A percentile compares a stretch with the other conserved stretches of the same genome.
Evolutionary conservation across 2,797 vertebrate genomes (phyloP).

Genomic region (Rhinophrynus dorsalis): DNA sequence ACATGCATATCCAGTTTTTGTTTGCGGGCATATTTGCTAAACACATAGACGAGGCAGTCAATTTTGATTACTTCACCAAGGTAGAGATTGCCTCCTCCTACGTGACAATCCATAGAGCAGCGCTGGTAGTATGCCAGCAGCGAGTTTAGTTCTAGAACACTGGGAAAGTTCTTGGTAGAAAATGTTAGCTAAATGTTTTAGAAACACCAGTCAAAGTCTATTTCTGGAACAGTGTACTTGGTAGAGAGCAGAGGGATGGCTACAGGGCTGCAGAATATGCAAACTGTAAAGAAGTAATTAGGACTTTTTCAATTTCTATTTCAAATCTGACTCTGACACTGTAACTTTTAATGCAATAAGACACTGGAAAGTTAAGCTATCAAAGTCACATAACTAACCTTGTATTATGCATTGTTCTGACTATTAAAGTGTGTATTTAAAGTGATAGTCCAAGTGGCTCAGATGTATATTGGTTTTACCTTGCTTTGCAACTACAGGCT

Average conservation of each 20-base stretch:
- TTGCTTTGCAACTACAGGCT: too few species aligned
- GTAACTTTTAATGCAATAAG: conserved; percentile 36
- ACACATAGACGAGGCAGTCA: conserved; percentile 60
- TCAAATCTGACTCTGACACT: conserved; percentile 10
- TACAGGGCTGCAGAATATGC: conserved; percentile 8
- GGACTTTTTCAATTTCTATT: conserved; percentile 5
- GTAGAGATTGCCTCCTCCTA: conserved; percentile 70
- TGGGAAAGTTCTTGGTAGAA: conserved; percentile 22
- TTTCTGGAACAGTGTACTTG: conserved; percentile 8
- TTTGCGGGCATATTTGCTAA: conserved; percentile 61
- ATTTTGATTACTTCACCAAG: conserved; percentile 65
- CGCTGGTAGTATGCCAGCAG: conserved; percentile 76
- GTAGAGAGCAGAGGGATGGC: conserved; percentile 9
- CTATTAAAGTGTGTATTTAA: neutral
- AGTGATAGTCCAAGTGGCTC: too few species aligned
- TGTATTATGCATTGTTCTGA: neutral
- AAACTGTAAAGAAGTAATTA: conserved; percentile 26
- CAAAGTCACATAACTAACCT: neutral
- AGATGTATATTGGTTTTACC: too few species aligned
- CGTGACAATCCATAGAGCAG: conserved; percentile 83
- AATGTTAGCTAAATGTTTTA: conserved; percentile 29
- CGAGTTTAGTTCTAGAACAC: conserved; percentile 75
- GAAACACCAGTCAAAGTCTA: conserved; percentile 31
- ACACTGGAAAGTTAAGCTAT: conserved; percentile 10
- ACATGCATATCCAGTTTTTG: conserved; percentile 63